Evolutionary conservation across 2,888 invertebrate genomes (phyloP).

Genomic region (Tenthredo scrophulariae): DNA sequence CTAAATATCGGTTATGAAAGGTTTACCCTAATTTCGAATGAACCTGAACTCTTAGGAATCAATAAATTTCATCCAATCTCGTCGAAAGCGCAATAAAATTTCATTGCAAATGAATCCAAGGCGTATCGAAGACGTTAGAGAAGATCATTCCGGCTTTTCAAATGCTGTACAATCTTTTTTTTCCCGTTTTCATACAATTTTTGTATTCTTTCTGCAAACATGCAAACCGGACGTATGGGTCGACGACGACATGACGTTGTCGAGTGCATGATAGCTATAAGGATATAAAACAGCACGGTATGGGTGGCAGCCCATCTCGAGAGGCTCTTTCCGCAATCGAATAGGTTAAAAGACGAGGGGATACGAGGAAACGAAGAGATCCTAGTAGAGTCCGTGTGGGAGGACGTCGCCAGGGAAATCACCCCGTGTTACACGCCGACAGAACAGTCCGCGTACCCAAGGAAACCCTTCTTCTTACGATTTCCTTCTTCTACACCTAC

Average conservation of each 20-base stretch:
- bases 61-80: too few relatives aligned
- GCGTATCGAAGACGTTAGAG: too few relatives aligned
- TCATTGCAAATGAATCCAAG: too few relatives aligned
- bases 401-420: slow-evolving; percentile 51
- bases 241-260: not conserved
- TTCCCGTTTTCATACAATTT: not conserved
- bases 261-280: not conserved
- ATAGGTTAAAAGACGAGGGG: slow-evolving; percentile 28
- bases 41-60: too few relatives aligned
- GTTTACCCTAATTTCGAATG: too few relatives aligned
- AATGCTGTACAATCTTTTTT: not conserved
- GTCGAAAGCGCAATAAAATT: too few relatives aligned
- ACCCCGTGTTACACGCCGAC: slow-evolving; percentile 51
- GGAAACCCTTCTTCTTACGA: slow-evolving; percentile 27
- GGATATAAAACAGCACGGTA: not conserved
- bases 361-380: slow-evolving; percentile 64
- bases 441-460: slow-evolving; percentile 30
- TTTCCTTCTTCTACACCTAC: not conserved
- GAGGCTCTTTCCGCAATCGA: slow-evolving; percentile 27
- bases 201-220: not conserved
- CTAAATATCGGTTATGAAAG: too few relatives aligned
- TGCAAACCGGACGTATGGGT: not conserved
- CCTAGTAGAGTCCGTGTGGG: slow-evolving; percentile 12
- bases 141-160: too few relatives aligned
- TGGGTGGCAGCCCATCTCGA: not conserved